Evolutionary conservation across 2,888 invertebrate species (phyloP).

Genomic region (Empis stercorea): DNA sequence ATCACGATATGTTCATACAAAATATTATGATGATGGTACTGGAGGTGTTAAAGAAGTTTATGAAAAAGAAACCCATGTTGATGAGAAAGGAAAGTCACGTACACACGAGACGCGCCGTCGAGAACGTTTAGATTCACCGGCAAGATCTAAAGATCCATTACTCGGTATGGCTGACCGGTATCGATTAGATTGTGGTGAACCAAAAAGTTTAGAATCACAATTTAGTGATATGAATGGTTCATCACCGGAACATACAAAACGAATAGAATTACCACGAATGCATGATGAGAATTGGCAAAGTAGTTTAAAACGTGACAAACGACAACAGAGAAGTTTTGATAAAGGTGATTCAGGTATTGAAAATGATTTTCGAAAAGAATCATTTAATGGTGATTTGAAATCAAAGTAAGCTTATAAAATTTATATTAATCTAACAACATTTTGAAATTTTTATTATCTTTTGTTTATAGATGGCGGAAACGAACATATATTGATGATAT

Average conservation of each 20-base stretch:
- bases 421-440: conserved; percentile 21
- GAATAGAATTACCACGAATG: conserved; percentile 19
- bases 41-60: conserved; percentile 41
- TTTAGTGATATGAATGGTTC: conserved; percentile 43
- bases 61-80: conserved; percentile 34
- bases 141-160: conserved; percentile 5
- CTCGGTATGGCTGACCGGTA: conserved; percentile 14
- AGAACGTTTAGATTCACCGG: conserved; percentile 30
- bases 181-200: conserved; percentile 34
- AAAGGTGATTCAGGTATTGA: conserved; percentile 66
- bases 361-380: conserved; percentile 64
- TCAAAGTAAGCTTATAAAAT: conserved; percentile 26
- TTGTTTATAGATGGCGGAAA: conserved; percentile 31
- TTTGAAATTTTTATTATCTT: conserved; percentile 12
- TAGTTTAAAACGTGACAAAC: conserved; percentile 41
- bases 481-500: conserved; percentile 51
- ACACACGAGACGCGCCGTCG: conserved; percentile 35
- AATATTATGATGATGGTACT: conserved; percentile 36
- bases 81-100: conserved; percentile 33
- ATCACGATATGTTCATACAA: conserved; percentile 30
- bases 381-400: conserved; percentile 42
- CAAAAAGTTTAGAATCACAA: conserved; percentile 53
- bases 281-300: conserved; percentile 49
- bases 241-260: conserved; percentile 42
- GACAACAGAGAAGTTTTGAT: conserved; percentile 37